Base-by-base conservation (phyloP, 2,113 vertebrate genomes). In the Gobiocypris rarus region DNA sequence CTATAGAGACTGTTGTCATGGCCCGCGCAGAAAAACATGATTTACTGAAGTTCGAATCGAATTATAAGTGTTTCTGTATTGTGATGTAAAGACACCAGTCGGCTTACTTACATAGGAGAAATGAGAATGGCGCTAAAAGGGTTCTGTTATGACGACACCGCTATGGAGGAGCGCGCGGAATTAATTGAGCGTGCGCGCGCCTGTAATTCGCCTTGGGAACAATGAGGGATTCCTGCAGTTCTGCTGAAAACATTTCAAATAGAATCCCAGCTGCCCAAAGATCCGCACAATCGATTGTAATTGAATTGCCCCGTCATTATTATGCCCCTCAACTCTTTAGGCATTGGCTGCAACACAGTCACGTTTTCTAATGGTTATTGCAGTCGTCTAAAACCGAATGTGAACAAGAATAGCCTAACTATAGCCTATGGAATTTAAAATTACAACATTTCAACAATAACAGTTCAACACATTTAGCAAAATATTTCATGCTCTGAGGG, bases 211-310 rank as follows among this genome's bases (percentile, higher is more conserved):
- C 79, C 28, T 9, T 38, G 81, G 87, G 91, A 91, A 94, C 93
- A 94, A 95, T 92, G 89, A 88, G 90, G 93, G 93, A 93, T 93
- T 94, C 94, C 93, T 93, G 92, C 93, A 74, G 92, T 89, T 92
- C 87, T 86, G 88, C 87, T 93, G 91, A 94, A 94, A 95, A 94
- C 90, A 92, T 89, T 91, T 92, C 89, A 93, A 92, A 94, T 88
- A 91, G 91, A 93, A 88, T 89, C 90, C 90, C 88, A 89, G 90
- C 92, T 87, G 92, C 90, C 84, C 89, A 80, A 84, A 88, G 86
- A 84, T 75, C 86, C 85, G 82, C 81, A 90, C 89, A 92, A 91
- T 91, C 71, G 75, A 90, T 90, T 91, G 87, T 91, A 91, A 91
- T 92, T 86, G 84, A 75, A 89, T 88, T 74, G 9, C 81, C 88